Percentiles rank a stretch among this genome's conserved stretches.
Evolutionary conservation across 2,113 vertebrate species (phyloP).

Genomic region (Brachypteracias leptosomus): DNA sequence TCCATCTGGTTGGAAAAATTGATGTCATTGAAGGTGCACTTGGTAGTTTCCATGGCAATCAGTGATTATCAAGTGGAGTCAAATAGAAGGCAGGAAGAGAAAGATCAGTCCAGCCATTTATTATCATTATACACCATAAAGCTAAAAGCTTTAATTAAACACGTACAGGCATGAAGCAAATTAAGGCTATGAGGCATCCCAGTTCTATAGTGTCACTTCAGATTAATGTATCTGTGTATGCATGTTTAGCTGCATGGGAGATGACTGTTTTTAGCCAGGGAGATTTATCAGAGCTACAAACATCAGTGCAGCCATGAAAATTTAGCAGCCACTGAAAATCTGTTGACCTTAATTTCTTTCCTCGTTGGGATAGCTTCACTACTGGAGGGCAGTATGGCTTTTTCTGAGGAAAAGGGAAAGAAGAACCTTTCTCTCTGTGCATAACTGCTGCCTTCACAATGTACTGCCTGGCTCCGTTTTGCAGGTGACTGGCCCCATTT

Average conservation of each 20-base stretch:
- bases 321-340: background rate
- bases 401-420: background rate
- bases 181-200: background rate
- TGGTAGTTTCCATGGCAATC: background rate
- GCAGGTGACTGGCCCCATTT: background rate
- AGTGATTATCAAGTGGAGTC: background rate
- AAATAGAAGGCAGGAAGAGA: background rate
- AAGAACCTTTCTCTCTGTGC: background rate
- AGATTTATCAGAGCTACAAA: background rate
- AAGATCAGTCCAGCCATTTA: background rate
- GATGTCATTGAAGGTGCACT: background rate
- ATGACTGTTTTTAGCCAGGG: background rate
- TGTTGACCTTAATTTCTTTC: background rate
- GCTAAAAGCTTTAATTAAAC: background rate
- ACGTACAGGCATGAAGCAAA: background rate
- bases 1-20: background rate
- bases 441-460: background rate
- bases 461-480: background rate
- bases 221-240: background rate
- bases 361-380: rapidly evolving
- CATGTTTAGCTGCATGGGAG: background rate
- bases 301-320: background rate
- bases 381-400: background rate
- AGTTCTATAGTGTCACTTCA: background rate
- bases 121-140: background rate